Conservation (phyloP, 35 echinoderm and acorn worm genomes). For the Diadema setosum region DNA sequence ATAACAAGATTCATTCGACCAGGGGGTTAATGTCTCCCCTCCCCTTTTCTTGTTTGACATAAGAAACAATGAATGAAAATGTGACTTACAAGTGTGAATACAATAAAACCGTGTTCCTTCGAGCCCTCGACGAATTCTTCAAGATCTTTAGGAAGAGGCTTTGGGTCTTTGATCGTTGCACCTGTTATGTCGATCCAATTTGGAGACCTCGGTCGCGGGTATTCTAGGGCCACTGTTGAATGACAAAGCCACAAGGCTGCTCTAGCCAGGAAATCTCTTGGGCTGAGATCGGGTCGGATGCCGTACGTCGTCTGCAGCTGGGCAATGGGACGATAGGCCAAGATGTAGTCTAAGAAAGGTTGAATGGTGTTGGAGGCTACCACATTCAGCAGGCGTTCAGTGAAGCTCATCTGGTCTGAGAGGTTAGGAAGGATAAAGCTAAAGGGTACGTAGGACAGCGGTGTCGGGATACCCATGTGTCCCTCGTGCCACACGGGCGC, state of each 20-base stretch:
- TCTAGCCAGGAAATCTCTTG: background rate
- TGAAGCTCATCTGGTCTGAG: background rate
- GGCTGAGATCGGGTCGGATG: background rate
- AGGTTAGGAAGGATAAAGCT: background rate
- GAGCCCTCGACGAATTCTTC: background rate
- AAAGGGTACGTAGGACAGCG: background rate
- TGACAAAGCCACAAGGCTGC: background rate
- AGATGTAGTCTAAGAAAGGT: background rate
- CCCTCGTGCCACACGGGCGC: background rate
- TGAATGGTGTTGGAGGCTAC: background rate
- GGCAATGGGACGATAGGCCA: background rate
- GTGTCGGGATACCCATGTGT: background rate
- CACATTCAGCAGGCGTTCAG: background rate
- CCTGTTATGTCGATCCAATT: background rate
- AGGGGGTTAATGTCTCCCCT: no score
- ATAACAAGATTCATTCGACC: no score
- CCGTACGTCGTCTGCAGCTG: background rate
- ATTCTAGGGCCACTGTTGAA: background rate
- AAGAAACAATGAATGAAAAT: background rate
- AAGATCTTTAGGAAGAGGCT: background rate
- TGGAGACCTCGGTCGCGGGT: background rate
- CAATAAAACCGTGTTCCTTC: background rate
- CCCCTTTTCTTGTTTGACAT: background rate
- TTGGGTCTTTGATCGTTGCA: background rate
- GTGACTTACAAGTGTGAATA: background rate